These are phyloP conservation scores for Pseudomyrmex flavicornis DNA, from an alignment of 1,140 invertebrate genomes.

Conservation along the genomic window DNA sequence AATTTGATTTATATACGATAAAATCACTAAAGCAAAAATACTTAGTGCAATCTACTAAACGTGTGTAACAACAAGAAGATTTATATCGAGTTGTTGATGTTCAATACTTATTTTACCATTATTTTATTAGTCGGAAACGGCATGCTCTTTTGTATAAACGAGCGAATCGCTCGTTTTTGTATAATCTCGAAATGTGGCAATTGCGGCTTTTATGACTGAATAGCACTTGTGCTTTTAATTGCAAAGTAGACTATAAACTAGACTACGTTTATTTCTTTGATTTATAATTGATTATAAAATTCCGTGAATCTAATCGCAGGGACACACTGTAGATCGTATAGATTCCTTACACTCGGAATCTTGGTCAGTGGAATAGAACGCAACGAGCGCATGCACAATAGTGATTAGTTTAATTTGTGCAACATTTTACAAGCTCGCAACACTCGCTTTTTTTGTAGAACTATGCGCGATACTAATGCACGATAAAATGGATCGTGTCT, in stretches of 20 bases:
- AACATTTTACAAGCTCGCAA: constrained; percentile 53
- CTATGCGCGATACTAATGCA: constrained; percentile 46
- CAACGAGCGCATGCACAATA: constrained; percentile 46
- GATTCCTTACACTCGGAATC: constrained; percentile 45
- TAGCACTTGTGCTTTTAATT: constrained; percentile 21
- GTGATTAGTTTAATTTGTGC: constrained; percentile 54
- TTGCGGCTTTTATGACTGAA: constrained; percentile 7
- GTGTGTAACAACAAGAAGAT: background rate
- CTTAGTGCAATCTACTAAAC: background rate
- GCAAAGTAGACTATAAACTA: constrained; percentile 25
- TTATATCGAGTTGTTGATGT: background rate
- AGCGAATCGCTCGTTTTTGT: background rate
- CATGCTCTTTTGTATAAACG: background rate
- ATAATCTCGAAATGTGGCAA: constrained; percentile 7
- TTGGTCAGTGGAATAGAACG: constrained; percentile 56
- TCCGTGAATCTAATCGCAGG: constrained; percentile 53
- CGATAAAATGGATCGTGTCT: constrained; percentile 34
- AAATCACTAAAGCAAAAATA: no score
- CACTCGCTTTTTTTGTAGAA: constrained; percentile 31
- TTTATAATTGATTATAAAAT: constrained; percentile 56
- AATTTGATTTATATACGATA: no score
- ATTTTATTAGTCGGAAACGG: background rate
- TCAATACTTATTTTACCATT: background rate
- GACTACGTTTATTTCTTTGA: constrained; percentile 42
- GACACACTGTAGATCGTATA: constrained; percentile 53